Evolutionary conservation across 1,140 invertebrate species (phyloP), one percentile per base, ranked within the genome.

Genomic region (Heliconius himera): DNA sequence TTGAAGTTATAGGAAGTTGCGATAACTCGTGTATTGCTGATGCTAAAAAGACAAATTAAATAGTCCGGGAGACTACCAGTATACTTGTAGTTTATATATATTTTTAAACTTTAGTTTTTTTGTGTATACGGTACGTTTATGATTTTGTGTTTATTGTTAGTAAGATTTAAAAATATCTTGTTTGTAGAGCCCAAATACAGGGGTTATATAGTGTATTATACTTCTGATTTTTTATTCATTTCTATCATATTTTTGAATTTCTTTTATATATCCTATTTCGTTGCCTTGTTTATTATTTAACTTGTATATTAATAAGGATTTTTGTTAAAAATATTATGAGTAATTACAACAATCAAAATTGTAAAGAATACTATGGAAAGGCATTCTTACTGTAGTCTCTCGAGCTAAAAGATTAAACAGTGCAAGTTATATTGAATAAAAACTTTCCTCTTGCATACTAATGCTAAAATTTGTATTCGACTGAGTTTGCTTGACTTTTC

Each of bases 401-500:
- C 70, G 70, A n/a, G 36, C 70, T 72, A 72, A 80, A 89, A 88
- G 87, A 89, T 91, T 88, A 90, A 91, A 87, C 90, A 89, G 78
- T 90, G 89, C 89, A 90, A 91, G 91, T 89, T 89, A 90, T 92
- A 93, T 93, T 90, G 88, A 93, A 93, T 93, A 90, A 90, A 91
- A 92, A 92, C 91, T 92, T 93, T 90, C 85, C 86, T 92, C 90
- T 92, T 92, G 90, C 91, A 94, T 93, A 93, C 91, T 92, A 94
- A 94, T 92, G 89, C 82, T 91, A 84, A 90, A 92, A 92, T 93
- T 93, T 91, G 89, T 92, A 93, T 91, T 93, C 90, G 88, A 85
- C 86, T 88, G 88, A 92, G 89, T 92, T 92, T 91, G 87, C 88
- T 91, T 93, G 88, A 92, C 90, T 92, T 92, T 90, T 91, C 91